Conservation (phyloP, 1,140 invertebrate genomes). For the Cydia splendana region DNA sequence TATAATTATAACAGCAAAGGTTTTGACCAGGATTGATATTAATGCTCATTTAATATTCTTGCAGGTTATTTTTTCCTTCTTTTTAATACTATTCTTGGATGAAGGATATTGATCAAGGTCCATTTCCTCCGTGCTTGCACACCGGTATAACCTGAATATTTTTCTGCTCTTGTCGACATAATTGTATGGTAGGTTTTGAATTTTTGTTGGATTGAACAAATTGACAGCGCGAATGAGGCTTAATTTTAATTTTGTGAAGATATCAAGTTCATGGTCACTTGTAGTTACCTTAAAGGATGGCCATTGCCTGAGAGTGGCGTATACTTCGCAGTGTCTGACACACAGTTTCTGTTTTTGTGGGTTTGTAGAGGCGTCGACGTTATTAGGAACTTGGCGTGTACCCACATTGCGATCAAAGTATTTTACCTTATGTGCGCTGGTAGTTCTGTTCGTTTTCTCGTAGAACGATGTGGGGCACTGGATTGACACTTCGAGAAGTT, state of each 20-base stretch:
- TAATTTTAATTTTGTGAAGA: conserved; percentile 29
- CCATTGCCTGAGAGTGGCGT: conserved; percentile 41
- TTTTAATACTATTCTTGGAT: background rate
- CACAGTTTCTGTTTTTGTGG: conserved; percentile 40
- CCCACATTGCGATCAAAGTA: conserved; percentile 34
- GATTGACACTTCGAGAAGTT: conserved; percentile 31
- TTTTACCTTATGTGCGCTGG: conserved; percentile 28
- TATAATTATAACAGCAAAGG: background rate
- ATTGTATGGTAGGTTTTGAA: conserved; percentile 39
- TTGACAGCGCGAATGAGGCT: background rate
- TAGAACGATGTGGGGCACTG: conserved; percentile 35
- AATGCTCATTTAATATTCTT: background rate
- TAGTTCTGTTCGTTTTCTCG: conserved; percentile 38
- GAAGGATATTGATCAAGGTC: conserved; percentile 17
- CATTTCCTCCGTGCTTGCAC: conserved; percentile 35
- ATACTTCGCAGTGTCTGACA: conserved; percentile 39
- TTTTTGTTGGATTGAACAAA: conserved; percentile 40
- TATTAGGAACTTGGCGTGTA: background rate
- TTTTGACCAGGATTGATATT: background rate
- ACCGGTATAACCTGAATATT: conserved; percentile 39
- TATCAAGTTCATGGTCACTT: conserved; percentile 16
- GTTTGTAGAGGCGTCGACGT: conserved; percentile 40
- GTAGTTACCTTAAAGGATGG: conserved; percentile 24
- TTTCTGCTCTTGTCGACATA: conserved; percentile 8
- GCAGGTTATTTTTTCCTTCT: background rate